Evolutionary conservation across 2,797 vertebrate genomes (phyloP).

Genomic region (Sebastes kiyomatsui): DNA sequence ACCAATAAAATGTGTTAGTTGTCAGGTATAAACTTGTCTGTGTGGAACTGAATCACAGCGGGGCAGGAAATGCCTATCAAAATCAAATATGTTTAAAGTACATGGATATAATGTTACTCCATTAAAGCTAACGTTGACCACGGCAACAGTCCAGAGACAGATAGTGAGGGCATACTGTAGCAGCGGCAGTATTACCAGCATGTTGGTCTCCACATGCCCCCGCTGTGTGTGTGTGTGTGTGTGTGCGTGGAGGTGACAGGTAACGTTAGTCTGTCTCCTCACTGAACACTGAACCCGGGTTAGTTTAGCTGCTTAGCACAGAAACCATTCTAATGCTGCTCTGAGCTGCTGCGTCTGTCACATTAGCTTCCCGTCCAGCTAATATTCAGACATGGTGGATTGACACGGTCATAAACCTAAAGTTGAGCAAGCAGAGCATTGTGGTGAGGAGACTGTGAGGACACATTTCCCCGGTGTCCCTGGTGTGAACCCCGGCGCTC

Average conservation of each 20-base stretch:
- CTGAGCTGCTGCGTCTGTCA: slow-evolving; percentile 8
- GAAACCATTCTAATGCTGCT: slow-evolving; percentile 36
- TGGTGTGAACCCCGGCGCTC: slow-evolving; percentile 61
- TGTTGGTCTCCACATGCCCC: slow-evolving; percentile 17
- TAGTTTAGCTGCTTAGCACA: slow-evolving; percentile 58
- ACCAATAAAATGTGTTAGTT: not conserved
- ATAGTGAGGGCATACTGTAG: not conserved
- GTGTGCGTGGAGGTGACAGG: slow-evolving; percentile 43
- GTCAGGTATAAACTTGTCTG: not conserved
- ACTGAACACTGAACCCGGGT: not conserved
- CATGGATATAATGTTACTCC: no score
- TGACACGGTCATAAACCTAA: not conserved
- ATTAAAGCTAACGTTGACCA: not conserved
- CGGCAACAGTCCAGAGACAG: not conserved
- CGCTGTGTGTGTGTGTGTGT: not conserved
- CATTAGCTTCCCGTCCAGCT: slow-evolving; percentile 64
- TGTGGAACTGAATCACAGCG: slow-evolving; percentile 3
- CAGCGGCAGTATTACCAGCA: slow-evolving; percentile 7
- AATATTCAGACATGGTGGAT: slow-evolving; percentile 42
- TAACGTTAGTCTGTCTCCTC: slow-evolving; percentile 47
- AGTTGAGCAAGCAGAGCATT: slow-evolving; percentile 11
- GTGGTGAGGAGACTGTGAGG: slow-evolving; percentile 44
- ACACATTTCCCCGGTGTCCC: slow-evolving; percentile 45
- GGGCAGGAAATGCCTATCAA: not conserved
- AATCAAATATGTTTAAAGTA: not conserved